Conservation (phyloP, 2,888 invertebrate species). For the Nephrotoma flavescens region DNA sequence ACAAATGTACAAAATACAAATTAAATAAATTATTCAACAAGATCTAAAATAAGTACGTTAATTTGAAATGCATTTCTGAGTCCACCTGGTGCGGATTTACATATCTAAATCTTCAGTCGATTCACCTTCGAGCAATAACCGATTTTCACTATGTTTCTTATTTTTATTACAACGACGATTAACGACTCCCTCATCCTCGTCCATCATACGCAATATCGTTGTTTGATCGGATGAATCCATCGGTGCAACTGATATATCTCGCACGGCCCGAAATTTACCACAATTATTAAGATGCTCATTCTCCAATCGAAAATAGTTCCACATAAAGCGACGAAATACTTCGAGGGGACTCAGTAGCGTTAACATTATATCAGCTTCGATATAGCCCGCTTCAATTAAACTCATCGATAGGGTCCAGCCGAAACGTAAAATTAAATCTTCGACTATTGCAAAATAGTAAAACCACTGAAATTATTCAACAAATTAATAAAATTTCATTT, state of each 20-base stretch:
- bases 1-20: too few species aligned
- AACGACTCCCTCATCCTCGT: slow-evolving; percentile 29
- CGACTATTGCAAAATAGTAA: slow-evolving; percentile 71
- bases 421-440: slow-evolving; percentile 65
- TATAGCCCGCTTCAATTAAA: slow-evolving; percentile 45
- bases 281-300: slow-evolving; percentile 85
- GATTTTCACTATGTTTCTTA: slow-evolving; percentile 24
- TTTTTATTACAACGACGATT: slow-evolving; percentile 23
- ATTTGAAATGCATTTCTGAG: neutral
- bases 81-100: neutral
- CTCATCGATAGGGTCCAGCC: slow-evolving; percentile 62
- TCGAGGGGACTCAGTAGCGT: slow-evolving; percentile 51
- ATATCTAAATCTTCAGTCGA: slow-evolving; percentile 26
- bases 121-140: slow-evolving; percentile 26
- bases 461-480: slow-evolving; percentile 38
- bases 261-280: slow-evolving; percentile 74
- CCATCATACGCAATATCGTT: slow-evolving; percentile 32
- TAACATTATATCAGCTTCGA: slow-evolving; percentile 49
- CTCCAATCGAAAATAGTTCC: slow-evolving; percentile 82
- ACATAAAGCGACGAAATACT: slow-evolving; percentile 62
- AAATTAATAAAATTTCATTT: neutral
- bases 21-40: too few species aligned
- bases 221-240: slow-evolving; percentile 59
- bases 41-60: neutral
- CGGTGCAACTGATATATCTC: slow-evolving; percentile 70